Conservation (phyloP, 2,113 vertebrate species). For the Hippocampus guttulatus region DNA sequence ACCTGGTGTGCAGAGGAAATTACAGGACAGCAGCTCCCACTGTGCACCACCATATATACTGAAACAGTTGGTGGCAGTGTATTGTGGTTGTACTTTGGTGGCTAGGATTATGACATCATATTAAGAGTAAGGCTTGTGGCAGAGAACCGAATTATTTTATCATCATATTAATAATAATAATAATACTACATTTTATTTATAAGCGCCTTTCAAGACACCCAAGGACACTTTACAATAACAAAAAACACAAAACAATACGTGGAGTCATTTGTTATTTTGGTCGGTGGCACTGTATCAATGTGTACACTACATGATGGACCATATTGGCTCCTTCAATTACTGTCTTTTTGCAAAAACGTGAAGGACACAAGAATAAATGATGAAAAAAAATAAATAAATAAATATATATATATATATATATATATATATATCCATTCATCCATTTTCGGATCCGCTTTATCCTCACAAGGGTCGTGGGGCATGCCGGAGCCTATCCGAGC, state of each 20-base stretch:
- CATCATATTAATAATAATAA: too few relatives aligned
- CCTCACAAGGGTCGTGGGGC: too few relatives aligned
- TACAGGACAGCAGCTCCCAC: conserved; percentile 71
- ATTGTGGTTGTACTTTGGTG: conserved; percentile 34
- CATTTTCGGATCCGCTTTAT: too few relatives aligned
- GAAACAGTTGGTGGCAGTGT: conserved; percentile 40
- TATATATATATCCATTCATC: too few relatives aligned
- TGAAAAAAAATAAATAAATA: too few relatives aligned
- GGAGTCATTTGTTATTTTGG: neutral
- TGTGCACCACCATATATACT: conserved; percentile 60
- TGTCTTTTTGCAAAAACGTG: neutral
- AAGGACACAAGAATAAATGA: neutral
- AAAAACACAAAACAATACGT: too few relatives aligned
- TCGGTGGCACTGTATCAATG: neutral
- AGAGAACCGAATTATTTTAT: neutral
- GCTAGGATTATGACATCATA: conserved; percentile 33
- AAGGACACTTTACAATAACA: too few relatives aligned
- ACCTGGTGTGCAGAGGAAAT: conserved; percentile 71
- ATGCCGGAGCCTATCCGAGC: too few relatives aligned
- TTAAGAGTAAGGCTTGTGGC: neutral
- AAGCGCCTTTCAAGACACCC: too few relatives aligned
- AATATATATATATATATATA: too few relatives aligned
- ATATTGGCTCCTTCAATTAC: neutral
- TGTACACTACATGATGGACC: neutral
- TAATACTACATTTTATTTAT: too few relatives aligned